A percentile compares a stretch with the other conserved stretches of the same genome.
Evolutionary conservation across 2,888 invertebrate species (phyloP).

Genomic region (Mythimna ferrago): DNA sequence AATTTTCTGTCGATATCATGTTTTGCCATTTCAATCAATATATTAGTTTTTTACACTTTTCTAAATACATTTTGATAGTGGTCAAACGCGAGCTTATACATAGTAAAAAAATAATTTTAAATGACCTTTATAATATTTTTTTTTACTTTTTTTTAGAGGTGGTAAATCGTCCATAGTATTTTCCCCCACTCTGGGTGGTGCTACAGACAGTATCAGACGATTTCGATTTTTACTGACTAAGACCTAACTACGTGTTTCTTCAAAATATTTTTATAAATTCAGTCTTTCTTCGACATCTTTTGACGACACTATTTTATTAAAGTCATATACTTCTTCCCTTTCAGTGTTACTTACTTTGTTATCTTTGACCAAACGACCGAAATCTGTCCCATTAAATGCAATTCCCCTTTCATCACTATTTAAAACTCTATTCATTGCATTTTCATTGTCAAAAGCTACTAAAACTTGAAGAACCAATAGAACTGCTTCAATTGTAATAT

Average conservation of each 20-base stretch:
- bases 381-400: background rate
- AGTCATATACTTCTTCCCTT: background rate
- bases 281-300: background rate
- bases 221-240: too few species aligned
- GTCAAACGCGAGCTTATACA: too few species aligned
- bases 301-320: background rate
- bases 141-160: too few species aligned
- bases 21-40: background rate
- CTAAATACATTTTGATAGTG: background rate
- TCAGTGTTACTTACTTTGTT: background rate
- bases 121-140: background rate
- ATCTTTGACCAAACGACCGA: background rate
- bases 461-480: conserved; percentile 38
- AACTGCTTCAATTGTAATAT: conserved; percentile 56
- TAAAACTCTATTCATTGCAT: background rate
- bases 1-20: background rate
- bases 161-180: too few species aligned
- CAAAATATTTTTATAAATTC: background rate
- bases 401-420: background rate
- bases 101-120: too few species aligned
- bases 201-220: too few species aligned
- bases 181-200: too few species aligned
- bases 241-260: too few species aligned
- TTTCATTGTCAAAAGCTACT: conserved; percentile 11
- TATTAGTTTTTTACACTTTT: background rate